phyloP scores from a whole-genome alignment of 2,797 vertebrate species.

The Melanotaenia trifasciata region DNA sequence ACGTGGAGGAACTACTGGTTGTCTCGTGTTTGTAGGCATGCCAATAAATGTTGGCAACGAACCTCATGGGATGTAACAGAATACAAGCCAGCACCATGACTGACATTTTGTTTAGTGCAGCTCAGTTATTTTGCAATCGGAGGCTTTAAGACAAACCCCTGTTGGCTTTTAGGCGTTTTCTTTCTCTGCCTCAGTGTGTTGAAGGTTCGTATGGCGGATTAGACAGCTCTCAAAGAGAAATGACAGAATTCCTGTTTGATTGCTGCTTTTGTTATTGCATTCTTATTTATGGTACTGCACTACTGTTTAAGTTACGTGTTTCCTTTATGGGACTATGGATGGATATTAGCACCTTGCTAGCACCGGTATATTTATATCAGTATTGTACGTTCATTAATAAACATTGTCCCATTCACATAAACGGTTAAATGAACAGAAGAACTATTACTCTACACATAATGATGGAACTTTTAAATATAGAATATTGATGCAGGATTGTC shows the following conservation, averaged over 20 bases:
- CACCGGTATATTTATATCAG: no score
- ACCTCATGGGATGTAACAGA: constrained; percentile 13
- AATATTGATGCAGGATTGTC: background rate
- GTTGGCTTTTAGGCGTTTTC: constrained; percentile 6
- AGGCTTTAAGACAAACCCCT: background rate
- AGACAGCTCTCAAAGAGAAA: background rate
- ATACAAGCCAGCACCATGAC: constrained; percentile 27
- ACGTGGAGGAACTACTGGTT: background rate
- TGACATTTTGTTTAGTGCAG: constrained; percentile 30
- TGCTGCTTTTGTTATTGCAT: no score
- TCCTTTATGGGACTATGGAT: no score
- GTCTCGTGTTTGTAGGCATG: constrained; percentile 15
- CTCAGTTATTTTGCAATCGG: constrained; percentile 46
- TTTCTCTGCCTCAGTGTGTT: constrained; percentile 1
- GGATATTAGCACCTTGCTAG: no score
- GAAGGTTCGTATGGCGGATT: background rate
- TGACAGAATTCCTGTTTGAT: background rate
- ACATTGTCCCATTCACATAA: no score
- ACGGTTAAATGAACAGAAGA: background rate
- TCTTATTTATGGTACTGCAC: no score
- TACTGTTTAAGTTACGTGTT: no score
- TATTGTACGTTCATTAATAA: no score
- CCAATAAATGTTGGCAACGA: constrained; percentile 41
- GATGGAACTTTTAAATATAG: background rate
- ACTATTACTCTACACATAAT: background rate